These are phyloP conservation scores for Chelonoidis abingdonii DNA, from an alignment of 2,113 vertebrate species.

Conservation along the genomic window DNA sequence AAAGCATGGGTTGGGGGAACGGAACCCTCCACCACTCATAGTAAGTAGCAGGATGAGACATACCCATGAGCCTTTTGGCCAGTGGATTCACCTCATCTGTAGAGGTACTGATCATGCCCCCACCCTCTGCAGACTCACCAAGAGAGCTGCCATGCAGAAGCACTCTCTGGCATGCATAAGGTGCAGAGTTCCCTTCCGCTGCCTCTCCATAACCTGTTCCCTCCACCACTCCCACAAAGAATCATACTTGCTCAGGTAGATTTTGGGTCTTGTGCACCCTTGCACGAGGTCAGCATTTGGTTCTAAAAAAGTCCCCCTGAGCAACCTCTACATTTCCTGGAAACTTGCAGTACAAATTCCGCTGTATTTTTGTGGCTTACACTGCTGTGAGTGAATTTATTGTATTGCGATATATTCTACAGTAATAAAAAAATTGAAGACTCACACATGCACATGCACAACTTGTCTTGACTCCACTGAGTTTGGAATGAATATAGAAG, in stretches of 20 bases:
- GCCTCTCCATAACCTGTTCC: neutral
- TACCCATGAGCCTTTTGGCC: neutral
- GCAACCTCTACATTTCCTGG: neutral
- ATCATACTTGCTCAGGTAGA: neutral
- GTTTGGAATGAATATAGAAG: accelerated
- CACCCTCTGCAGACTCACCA: accelerated
- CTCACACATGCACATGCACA: accelerated
- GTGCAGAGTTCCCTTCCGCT: neutral
- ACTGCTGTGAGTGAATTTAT: accelerated
- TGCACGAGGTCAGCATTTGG: neutral
- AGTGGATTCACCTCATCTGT: neutral
- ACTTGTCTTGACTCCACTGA: neutral
- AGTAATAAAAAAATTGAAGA: neutral
- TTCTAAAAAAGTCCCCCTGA: neutral
- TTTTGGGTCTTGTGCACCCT: neutral
- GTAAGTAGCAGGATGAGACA: accelerated
- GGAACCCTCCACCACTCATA: neutral
- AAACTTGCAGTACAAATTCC: neutral
- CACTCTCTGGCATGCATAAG: neutral
- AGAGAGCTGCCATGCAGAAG: accelerated
- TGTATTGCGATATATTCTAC: too few species aligned
- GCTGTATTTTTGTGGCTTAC: accelerated
- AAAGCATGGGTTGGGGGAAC: neutral
- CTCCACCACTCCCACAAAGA: neutral
- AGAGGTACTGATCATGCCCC: accelerated